These are phyloP conservation scores for Caerostris darwini DNA, from an alignment of 1,140 invertebrate species.

Conservation along the genomic window DNA sequence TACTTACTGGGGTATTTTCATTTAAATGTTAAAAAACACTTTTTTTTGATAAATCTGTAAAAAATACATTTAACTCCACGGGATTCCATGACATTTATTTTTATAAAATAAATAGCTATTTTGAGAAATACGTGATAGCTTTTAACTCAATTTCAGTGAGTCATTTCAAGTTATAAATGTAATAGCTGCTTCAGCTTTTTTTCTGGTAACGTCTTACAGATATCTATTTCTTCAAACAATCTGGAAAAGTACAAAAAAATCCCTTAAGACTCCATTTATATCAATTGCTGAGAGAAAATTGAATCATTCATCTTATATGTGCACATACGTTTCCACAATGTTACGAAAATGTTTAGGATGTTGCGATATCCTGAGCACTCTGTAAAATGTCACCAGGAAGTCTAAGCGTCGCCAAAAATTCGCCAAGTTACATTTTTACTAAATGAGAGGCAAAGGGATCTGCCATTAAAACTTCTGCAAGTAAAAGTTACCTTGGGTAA, in stretches of 20 bases:
- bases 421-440: background rate
- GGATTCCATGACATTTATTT: too few species aligned
- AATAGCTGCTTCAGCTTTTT: too few species aligned
- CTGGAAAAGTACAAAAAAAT: background rate
- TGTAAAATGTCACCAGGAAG: conserved; percentile 17
- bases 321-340: background rate
- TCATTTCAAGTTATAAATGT: too few species aligned
- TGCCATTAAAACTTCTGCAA: conserved; percentile 33
- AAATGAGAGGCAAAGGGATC: conserved; percentile 5
- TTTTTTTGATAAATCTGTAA: too few species aligned
- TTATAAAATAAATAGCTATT: too few species aligned
- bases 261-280: background rate
- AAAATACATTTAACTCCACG: too few species aligned
- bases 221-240: background rate
- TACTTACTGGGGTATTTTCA: too few species aligned
- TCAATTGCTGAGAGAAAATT: conserved; percentile 19
- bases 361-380: background rate
- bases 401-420: background rate
- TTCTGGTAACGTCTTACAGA: background rate
- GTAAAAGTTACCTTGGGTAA: conserved; percentile 45
- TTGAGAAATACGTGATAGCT: too few species aligned
- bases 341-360: background rate
- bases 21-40: too few species aligned
- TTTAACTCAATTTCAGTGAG: too few species aligned
- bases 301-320: background rate